A percentile compares a stretch with the other conserved stretches of the same genome.
Evolutionary conservation across 1,140 invertebrate genomes (phyloP).

Genomic region (Microplitis demolitor): DNA sequence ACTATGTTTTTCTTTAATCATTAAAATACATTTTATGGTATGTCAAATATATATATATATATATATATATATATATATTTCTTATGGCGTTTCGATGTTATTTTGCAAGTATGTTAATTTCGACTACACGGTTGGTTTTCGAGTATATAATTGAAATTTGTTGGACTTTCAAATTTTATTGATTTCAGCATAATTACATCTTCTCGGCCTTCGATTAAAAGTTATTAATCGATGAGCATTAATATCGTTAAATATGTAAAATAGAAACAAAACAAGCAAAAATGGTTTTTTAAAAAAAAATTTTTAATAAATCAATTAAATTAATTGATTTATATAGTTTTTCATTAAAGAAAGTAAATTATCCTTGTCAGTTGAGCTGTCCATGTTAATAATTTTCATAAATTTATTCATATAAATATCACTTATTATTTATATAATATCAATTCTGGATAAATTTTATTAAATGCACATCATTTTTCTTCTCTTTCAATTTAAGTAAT

Average conservation of each 20-base stretch:
- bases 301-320: slow-evolving; percentile 21
- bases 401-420: not conserved
- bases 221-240: not conserved
- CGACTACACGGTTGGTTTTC: no score
- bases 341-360: not conserved
- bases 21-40: no score
- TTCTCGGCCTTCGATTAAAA: no score
- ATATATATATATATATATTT: no score
- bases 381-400: not conserved
- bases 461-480: not conserved
- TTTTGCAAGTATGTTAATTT: no score
- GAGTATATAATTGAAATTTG: not conserved
- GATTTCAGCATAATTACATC: no score
- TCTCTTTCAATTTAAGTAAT: no score
- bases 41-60: no score
- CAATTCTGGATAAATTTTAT: not conserved
- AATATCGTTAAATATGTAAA: slow-evolving; percentile 3
- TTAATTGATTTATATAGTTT: slow-evolving; percentile 16
- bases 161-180: not conserved
- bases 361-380: not conserved
- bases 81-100: no score
- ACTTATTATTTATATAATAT: not conserved
- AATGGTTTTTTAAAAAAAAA: not conserved
- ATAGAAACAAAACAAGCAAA: not conserved
- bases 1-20: no score